Evolutionary conservation across 2,113 vertebrate genomes (phyloP).

Genomic region (Cisticola juncidis): DNA sequence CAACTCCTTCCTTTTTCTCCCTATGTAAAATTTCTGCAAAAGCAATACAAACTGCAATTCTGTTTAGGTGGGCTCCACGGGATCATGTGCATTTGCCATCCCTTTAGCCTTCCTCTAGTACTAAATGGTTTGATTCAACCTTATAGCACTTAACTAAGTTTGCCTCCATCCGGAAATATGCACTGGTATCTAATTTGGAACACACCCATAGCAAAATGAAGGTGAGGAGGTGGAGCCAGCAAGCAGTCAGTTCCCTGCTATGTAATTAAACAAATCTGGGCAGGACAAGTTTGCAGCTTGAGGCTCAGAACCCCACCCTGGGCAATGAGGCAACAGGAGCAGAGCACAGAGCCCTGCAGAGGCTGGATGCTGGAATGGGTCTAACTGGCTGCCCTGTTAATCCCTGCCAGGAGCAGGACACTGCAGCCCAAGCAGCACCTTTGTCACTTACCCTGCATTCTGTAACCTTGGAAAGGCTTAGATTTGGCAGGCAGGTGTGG

Average conservation of each 20-base stretch:
- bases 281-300: slow-evolving; percentile 41
- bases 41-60: background rate
- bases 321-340: slow-evolving; percentile 35
- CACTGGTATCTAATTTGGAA: background rate
- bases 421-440: background rate
- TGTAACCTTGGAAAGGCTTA: background rate
- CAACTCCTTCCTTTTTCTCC: background rate
- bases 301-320: slow-evolving; percentile 55
- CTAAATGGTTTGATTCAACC: background rate
- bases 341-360: slow-evolving; percentile 1
- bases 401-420: background rate
- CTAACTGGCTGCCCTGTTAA: background rate
- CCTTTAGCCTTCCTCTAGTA: background rate
- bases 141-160: background rate
- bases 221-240: slow-evolving; percentile 33
- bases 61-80: background rate
- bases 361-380: background rate
- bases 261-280: slow-evolving; percentile 63
- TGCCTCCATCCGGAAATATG: slow-evolving; percentile 10
- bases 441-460: background rate
- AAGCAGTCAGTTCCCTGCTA: slow-evolving; percentile 48
- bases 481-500: background rate
- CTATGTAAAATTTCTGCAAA: background rate
- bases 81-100: background rate
- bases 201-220: slow-evolving; percentile 19